A percentile compares a stretch with the other conserved stretches of the same genome.
Conservation (phyloP, 2,888 invertebrate genomes). For the Oasisia sp. region DNA sequence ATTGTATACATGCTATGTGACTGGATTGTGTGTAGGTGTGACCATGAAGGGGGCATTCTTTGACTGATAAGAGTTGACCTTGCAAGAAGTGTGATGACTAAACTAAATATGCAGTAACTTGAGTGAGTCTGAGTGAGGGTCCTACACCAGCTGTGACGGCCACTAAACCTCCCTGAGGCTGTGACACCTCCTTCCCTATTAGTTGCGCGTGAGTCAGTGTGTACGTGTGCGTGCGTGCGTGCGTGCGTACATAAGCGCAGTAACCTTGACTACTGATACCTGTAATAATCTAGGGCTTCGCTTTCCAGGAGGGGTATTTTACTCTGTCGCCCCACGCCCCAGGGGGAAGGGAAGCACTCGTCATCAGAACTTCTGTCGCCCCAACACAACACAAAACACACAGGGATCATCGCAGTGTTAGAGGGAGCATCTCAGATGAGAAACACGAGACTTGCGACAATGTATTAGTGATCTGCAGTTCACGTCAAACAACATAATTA, state of each 20-base stretch:
- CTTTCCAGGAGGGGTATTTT: slow-evolving; percentile 17
- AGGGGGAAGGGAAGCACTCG: background rate
- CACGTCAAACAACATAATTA: background rate
- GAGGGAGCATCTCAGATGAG: background rate
- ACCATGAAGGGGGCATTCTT: too few relatives aligned
- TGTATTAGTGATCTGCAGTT: background rate
- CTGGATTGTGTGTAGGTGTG: too few relatives aligned
- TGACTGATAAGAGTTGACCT: too few relatives aligned
- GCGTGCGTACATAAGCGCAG: background rate
- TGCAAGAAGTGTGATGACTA: too few relatives aligned
- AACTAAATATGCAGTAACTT: too few relatives aligned
- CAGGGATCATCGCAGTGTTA: background rate
- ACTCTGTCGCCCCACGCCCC: background rate
- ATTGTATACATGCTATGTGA: too few relatives aligned
- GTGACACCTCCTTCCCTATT: background rate
- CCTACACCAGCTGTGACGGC: background rate
- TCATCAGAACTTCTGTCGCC: slow-evolving; percentile 10
- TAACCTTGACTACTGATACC: background rate
- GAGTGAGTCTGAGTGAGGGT: background rate
- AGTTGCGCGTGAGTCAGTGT: background rate
- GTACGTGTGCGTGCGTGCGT: background rate
- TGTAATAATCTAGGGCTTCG: slow-evolving; percentile 4
- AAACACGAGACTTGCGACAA: background rate
- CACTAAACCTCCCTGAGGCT: background rate
- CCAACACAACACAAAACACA: slow-evolving; percentile 3